Evolutionary conservation across 92 coral and sea anemone genomes (phyloP), one percentile per base, ranked within the genome.

Genomic region (Phenganax marumi): DNA sequence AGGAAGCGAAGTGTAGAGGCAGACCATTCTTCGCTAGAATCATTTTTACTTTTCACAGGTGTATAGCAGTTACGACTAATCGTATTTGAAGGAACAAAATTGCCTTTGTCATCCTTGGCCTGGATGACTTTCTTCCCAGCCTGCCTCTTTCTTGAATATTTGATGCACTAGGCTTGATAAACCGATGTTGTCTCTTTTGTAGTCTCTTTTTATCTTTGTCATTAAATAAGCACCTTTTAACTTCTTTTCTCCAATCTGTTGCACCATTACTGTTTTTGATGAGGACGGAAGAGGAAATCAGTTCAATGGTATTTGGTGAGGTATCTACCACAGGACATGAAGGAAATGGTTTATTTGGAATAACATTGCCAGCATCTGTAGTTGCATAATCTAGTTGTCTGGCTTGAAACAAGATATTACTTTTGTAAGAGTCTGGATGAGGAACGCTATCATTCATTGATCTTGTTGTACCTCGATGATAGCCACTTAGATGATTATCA

Each of bases 381-480:
- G 43, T 33, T 33, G 43, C 5, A 33, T 33, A 33, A 33, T 33
- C 43, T 33, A 33, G 17, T 14, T 25, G 70, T 19, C 70, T 64
- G 43, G 16, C 47, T 64, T 64, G 26, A 33, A 8, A 3, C 70
- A 64, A 64, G 10, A 64, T 22, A 7, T 1, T 9, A 16, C 70
- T 64, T 9, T 25, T 21, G 70, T 64, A 64, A 46, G 70, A 64
- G 26, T 64, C 11, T 64, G 70, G 70, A 64, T 21, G 70, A 13
- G 70, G 70, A 13, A 64, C 43, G 9, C 10, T n/a, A 24, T 70
- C 76, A 50, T 70, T 70, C 76, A 70, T 70, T 2, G 76, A 43
- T n/a, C 76, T 70, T 70, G 52, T 70, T 70, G 50, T 70, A 12
- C 75, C 75, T 39, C 25, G 25, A 49, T 70, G 75, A 19, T 16